A percentile compares a stretch with the other conserved stretches of the same genome.
phyloP scores from a whole-genome alignment of 2,113 vertebrate genomes.

The Cercocebus atys region DNA sequence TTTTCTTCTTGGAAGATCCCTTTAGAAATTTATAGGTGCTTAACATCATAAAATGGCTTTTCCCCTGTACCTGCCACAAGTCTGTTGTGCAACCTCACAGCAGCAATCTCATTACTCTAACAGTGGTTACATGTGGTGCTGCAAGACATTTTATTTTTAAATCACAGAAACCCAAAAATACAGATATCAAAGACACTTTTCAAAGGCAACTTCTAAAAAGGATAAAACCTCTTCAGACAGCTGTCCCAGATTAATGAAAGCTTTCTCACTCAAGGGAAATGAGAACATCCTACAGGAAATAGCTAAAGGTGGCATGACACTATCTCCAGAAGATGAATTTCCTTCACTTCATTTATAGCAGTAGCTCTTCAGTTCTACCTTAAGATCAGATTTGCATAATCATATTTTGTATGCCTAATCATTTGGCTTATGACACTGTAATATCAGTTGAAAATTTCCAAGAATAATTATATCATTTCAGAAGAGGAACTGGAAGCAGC shows the following conservation, averaged over 20 bases:
- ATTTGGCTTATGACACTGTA: background rate
- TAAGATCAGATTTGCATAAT: background rate
- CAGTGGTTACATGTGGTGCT: background rate
- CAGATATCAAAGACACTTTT: slow-evolving; percentile 51
- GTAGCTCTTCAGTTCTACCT: background rate
- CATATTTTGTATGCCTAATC: background rate
- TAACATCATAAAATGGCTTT: background rate
- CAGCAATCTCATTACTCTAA: background rate
- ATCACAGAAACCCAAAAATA: background rate
- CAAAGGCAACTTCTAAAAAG: slow-evolving; percentile 40
- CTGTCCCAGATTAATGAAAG: slow-evolving; percentile 24
- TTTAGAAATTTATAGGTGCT: background rate
- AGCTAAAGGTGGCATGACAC: background rate
- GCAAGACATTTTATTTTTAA: slow-evolving; percentile 46
- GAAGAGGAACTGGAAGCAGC: background rate
- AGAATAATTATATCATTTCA: background rate
- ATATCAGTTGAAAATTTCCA: background rate
- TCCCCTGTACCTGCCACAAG: background rate
- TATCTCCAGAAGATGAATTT: background rate
- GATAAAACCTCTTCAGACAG: background rate
- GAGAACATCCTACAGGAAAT: background rate
- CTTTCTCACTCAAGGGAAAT: background rate
- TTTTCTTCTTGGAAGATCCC: background rate
- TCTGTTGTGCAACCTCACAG: background rate
- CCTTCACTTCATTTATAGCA: background rate